phyloP scores from a whole-genome alignment of 2,797 vertebrate species.

The Etheostoma nigrum region DNA sequence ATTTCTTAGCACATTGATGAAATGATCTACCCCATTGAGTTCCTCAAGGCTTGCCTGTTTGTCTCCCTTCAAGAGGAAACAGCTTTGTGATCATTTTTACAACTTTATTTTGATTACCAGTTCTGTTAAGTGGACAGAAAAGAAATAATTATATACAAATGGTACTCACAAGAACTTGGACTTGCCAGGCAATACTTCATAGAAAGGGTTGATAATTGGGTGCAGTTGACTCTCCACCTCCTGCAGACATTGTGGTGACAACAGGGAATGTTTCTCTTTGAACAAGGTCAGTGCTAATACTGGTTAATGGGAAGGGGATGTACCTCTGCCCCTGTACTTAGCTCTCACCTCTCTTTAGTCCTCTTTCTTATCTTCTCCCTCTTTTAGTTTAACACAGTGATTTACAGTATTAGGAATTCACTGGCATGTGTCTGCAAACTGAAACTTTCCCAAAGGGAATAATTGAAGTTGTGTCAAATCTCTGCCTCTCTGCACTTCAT shows the following conservation, averaged over 20 bases:
- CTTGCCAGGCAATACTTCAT: conserved; percentile 69
- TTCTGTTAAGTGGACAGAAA: conserved; percentile 38
- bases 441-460: conserved; percentile 9
- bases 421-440: conserved; percentile 15
- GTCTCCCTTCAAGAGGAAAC: conserved; percentile 6
- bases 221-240: conserved; percentile 58
- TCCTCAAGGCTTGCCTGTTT: not conserved
- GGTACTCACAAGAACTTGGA: conserved; percentile 24
- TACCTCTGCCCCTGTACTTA: conserved; percentile 52
- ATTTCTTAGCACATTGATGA: not conserved
- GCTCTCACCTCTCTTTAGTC: conserved; percentile 44
- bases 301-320: conserved; percentile 75
- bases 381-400: conserved; percentile 40
- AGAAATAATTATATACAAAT: conserved; percentile 37
- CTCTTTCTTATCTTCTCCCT: conserved; percentile 41
- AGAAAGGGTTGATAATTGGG: conserved; percentile 65
- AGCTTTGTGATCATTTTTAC: conserved; percentile 47
- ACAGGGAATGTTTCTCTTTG: conserved; percentile 77
- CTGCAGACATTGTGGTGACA: conserved; percentile 78
- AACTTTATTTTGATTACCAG: conserved; percentile 30
- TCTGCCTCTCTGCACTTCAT: not conserved
- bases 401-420: conserved; percentile 23
- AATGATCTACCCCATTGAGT: not conserved
- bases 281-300: conserved; percentile 69
- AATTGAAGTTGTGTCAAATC: conserved; percentile 19